Conservation (phyloP, 1,140 invertebrate genomes). For the Plodia interpunctella region DNA sequence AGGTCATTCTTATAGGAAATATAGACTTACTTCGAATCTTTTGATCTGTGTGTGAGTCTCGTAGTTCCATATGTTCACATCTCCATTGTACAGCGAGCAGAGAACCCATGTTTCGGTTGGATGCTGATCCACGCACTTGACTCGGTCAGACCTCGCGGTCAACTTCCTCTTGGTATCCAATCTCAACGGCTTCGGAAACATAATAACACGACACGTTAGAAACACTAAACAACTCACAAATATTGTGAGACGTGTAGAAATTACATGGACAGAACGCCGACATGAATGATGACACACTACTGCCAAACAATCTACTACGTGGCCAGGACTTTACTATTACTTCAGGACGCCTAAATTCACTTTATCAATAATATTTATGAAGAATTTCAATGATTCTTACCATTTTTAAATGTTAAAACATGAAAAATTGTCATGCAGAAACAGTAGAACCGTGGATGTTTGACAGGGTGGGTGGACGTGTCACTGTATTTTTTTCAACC, state of each 20-base stretch:
- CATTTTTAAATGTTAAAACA: constrained; percentile 68
- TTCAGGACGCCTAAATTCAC: constrained; percentile 13
- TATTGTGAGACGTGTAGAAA: constrained; percentile 27
- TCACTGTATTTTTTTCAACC: constrained; percentile 54
- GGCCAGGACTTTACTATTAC: constrained; percentile 27
- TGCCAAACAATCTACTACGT: constrained; percentile 40
- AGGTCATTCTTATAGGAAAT: neutral
- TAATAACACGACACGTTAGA: constrained; percentile 33
- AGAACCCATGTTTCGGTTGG: constrained; percentile 99
- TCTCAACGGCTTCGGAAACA: constrained; percentile 88
- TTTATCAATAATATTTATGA: constrained; percentile 20
- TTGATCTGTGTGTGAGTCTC: constrained; percentile 94
- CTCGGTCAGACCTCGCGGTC: constrained; percentile 97
- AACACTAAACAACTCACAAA: constrained; percentile 16
- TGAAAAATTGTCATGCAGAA: constrained; percentile 61
- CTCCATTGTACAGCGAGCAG: constrained; percentile 98
- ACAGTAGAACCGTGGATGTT: constrained; percentile 50
- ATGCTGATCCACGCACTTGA: constrained; percentile 98
- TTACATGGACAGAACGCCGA: constrained; percentile 43
- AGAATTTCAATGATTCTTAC: constrained; percentile 46
- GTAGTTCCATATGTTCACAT: constrained; percentile 99
- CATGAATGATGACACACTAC: constrained; percentile 52
- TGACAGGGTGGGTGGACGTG: constrained; percentile 72
- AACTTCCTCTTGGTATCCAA: constrained; percentile 98
- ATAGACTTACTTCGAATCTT: constrained; percentile 85